Conservation (phyloP, 2,113 vertebrate species). For the Tychaedon coryphoeus region DNA sequence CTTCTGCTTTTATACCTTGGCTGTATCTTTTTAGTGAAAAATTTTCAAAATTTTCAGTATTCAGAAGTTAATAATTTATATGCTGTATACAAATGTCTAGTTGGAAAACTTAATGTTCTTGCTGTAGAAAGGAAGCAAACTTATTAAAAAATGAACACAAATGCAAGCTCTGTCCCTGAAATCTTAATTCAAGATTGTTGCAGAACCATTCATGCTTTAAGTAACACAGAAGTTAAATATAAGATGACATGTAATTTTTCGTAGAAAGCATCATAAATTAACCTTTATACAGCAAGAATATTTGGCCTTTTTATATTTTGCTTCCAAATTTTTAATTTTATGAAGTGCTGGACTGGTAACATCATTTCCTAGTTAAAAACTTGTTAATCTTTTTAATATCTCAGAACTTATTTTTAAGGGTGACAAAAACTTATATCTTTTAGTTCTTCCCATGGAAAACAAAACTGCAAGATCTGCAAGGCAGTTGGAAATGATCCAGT, state of each 20-base stretch:
- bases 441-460: background rate
- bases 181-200: constrained; percentile 9
- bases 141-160: constrained; percentile 45
- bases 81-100: background rate
- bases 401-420: background rate
- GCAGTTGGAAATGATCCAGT: background rate
- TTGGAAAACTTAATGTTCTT: constrained; percentile 10
- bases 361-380: background rate
- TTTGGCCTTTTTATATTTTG: background rate
- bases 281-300: background rate
- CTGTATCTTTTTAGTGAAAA: background rate
- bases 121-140: constrained; percentile 3
- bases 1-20: background rate
- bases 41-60: constrained; percentile 3
- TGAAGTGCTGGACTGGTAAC: background rate
- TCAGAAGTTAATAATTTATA: constrained; percentile 42
- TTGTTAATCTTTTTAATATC: background rate
- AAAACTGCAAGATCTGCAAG: background rate
- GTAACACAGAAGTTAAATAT: constrained; percentile 38
- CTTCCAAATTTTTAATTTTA: background rate
- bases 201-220: constrained; percentile 55
- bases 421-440: background rate
- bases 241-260: constrained; percentile 23
- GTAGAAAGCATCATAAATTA: constrained; percentile 33
- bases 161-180: constrained; percentile 43